Conservation (phyloP, 2,888 invertebrate genomes). For the Myopa testacea region DNA sequence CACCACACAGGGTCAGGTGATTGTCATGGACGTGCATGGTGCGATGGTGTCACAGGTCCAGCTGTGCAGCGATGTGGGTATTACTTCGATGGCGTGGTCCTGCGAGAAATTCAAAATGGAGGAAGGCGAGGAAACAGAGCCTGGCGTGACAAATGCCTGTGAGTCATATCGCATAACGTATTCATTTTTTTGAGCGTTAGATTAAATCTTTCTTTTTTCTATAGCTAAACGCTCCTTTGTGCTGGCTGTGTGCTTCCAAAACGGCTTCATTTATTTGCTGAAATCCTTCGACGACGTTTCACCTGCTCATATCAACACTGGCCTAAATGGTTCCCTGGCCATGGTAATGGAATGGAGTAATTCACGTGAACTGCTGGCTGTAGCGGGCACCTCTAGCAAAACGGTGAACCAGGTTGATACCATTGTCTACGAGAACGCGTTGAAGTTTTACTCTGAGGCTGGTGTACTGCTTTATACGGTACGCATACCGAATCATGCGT, state of each 20-base stretch:
- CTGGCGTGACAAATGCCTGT: constrained; percentile 72
- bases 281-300: constrained; percentile 94
- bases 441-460: constrained; percentile 91
- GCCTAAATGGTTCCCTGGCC: constrained; percentile 78
- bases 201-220: constrained; percentile 37
- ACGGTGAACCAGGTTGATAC: constrained; percentile 63
- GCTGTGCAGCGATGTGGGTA: constrained; percentile 86
- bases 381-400: constrained; percentile 79
- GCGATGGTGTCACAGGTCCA: constrained; percentile 95
- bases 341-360: constrained; percentile 97
- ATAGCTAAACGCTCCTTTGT: constrained; percentile 78
- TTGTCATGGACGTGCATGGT: constrained; percentile 97
- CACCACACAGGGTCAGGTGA: constrained; percentile 92
- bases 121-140: constrained; percentile 83
- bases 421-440: constrained; percentile 79
- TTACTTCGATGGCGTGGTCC: constrained; percentile 95
- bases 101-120: constrained; percentile 99
- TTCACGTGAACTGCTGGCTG: constrained; percentile 90
- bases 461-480: constrained; percentile 86
- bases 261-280: constrained; percentile 90
- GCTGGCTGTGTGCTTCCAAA: constrained; percentile 88
- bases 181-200: not conserved
- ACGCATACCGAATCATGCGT: constrained; percentile 79
- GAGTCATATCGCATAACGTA: constrained; percentile 43
- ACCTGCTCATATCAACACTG: constrained; percentile 85